These are phyloP conservation scores for Drosophila littoralis DNA, from an alignment of 1,140 invertebrate genomes.

Conservation along the genomic window DNA sequence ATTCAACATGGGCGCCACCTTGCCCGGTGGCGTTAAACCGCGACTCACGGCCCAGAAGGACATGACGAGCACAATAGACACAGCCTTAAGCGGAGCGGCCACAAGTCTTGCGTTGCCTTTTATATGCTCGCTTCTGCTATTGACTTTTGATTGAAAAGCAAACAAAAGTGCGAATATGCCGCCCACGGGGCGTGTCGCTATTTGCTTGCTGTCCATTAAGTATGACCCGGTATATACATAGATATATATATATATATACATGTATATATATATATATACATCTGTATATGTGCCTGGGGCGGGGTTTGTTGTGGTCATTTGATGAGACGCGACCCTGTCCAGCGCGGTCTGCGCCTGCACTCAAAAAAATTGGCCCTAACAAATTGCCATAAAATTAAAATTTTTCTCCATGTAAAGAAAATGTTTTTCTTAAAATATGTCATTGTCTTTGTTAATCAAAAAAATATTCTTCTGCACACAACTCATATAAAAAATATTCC, in stretches of 20 bases:
- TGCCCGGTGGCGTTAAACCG: conserved; percentile 66
- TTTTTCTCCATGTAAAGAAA: no score
- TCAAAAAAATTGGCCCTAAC: no score
- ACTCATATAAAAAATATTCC: no score
- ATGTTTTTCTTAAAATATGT: no score
- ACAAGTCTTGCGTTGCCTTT: conserved; percentile 24
- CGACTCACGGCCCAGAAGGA: conserved; percentile 79
- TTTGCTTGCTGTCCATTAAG: conserved; percentile 71
- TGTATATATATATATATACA: background rate
- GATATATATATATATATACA: background rate
- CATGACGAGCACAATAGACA: conserved; percentile 46
- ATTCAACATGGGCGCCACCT: conserved; percentile 78
- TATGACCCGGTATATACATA: conserved; percentile 39
- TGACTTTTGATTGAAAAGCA: conserved; percentile 81
- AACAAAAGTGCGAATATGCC: conserved; percentile 61
- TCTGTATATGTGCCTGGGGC: background rate
- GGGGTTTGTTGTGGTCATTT: conserved; percentile 72
- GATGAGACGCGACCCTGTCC: background rate
- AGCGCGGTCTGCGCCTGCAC: no score
- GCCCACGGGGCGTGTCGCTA: conserved; percentile 52
- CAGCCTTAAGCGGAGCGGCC: background rate
- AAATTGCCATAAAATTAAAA: no score
- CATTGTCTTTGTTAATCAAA: no score
- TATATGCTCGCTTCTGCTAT: conserved; percentile 63
- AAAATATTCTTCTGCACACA: no score